Conservation (phyloP, 2,113 vertebrate species). For the Hypocryptadius cinnamomeus region DNA sequence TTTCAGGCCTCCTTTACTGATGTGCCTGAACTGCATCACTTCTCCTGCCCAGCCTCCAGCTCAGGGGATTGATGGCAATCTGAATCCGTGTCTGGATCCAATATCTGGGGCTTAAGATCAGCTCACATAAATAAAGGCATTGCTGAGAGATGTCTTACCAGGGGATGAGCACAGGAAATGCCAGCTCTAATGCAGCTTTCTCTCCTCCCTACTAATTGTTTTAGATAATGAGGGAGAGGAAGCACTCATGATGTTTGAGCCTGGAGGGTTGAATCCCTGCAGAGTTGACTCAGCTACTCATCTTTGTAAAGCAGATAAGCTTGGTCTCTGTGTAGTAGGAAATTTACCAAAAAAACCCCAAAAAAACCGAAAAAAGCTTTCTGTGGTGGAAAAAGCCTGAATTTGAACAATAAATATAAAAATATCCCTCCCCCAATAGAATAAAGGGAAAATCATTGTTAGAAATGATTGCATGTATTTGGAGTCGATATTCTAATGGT, state of each 20-base stretch:
- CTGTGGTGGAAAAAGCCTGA: background rate
- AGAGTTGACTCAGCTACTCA: conserved; percentile 29
- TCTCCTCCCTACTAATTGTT: conserved; percentile 19
- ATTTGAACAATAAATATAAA: background rate
- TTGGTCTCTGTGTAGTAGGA: background rate
- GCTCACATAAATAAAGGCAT: background rate
- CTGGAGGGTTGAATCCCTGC: background rate
- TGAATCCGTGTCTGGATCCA: background rate
- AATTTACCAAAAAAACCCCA: background rate
- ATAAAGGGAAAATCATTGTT: background rate
- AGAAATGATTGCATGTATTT: background rate
- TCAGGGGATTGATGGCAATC: background rate
- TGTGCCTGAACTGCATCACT: background rate
- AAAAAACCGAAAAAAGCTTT: background rate
- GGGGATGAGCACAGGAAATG: background rate
- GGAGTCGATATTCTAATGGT: background rate
- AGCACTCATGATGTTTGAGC: background rate
- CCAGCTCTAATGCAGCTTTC: conserved; percentile 12
- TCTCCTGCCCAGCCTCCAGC: background rate
- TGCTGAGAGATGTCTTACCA: background rate
- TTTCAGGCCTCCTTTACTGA: background rate
- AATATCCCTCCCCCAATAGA: background rate
- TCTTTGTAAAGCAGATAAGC: background rate
- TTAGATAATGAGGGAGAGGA: conserved; percentile 17
- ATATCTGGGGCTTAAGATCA: background rate